These are phyloP conservation scores for Channa striata DNA, from an alignment of 2,797 vertebrate genomes.

Conservation along the genomic window DNA sequence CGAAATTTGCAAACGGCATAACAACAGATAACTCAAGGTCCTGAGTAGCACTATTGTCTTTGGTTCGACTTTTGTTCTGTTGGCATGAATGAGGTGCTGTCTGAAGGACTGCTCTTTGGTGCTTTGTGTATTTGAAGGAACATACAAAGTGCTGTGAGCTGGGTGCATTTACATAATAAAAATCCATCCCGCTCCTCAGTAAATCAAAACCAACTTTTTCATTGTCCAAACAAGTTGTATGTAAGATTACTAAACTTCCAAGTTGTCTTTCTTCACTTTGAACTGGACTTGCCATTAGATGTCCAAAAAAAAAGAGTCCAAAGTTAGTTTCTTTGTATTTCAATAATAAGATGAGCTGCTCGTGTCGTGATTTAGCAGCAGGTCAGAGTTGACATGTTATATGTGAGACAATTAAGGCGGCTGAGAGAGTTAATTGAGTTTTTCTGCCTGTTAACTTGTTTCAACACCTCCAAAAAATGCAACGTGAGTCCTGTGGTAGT, in stretches of 20 bases:
- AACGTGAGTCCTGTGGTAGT: constrained; percentile 40
- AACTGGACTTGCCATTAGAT: constrained; percentile 1
- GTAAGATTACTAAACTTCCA: too few species aligned
- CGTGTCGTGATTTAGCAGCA: constrained; percentile 28
- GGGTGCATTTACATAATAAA: background rate
- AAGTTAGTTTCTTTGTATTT: constrained; percentile 21
- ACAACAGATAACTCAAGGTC: too few species aligned
- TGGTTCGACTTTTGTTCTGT: background rate
- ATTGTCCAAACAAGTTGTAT: background rate
- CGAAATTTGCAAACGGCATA: too few species aligned
- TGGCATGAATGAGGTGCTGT: too few species aligned
- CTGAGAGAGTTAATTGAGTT: constrained; percentile 61
- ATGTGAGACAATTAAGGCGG: constrained; percentile 47
- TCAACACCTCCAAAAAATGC: constrained; percentile 40
- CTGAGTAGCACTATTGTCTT: background rate
- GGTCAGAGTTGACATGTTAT: constrained; percentile 60
- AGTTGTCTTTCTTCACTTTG: background rate
- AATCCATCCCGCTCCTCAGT: background rate
- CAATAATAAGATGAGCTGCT: constrained; percentile 29
- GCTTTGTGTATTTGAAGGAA: background rate
- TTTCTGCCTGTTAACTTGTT: constrained; percentile 48
- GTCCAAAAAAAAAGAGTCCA: background rate
- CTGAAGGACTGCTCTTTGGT: background rate
- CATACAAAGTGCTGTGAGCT: background rate
- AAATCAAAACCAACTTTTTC: background rate